These are phyloP conservation scores for Drosophila infuscata DNA, from an alignment of 2,888 invertebrate species.

Conservation along the genomic window DNA sequence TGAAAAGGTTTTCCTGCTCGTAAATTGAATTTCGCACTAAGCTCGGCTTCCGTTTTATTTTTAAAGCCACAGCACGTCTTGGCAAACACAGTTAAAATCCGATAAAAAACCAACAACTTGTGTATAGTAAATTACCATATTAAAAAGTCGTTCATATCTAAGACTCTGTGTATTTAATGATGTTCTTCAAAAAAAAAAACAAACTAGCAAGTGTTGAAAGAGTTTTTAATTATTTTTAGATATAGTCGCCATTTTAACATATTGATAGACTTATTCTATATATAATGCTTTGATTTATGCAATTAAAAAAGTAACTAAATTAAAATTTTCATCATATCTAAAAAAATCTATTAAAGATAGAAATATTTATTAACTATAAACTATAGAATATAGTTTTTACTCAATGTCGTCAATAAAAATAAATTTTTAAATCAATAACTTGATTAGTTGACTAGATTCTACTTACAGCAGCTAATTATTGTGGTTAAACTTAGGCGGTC, in stretches of 20 bases:
- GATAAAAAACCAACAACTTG: slow-evolving; percentile 23
- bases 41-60: slow-evolving; percentile 70
- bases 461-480: not conserved
- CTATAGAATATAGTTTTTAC: no score
- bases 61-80: slow-evolving; percentile 36
- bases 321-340: not conserved
- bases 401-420: no score
- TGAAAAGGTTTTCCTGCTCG: slow-evolving; percentile 41
- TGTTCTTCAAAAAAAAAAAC: not conserved
- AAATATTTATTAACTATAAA: not conserved
- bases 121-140: not conserved
- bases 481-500: not conserved
- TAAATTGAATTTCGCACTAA: slow-evolving; percentile 77
- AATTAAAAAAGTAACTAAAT: not conserved
- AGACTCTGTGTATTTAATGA: not conserved
- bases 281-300: not conserved
- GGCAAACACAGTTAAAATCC: slow-evolving; percentile 50
- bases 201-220: not conserved
- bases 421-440: no score
- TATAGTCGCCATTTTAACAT: not conserved
- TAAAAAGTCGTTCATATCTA: not conserved
- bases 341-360: not conserved
- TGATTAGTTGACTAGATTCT: not conserved
- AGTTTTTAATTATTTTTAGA: not conserved
- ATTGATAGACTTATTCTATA: not conserved